Percentiles rank a stretch among this genome's conserved stretches.
phyloP scores from a whole-genome alignment of 2,113 vertebrate species.

The Lamprotornis superbus region DNA sequence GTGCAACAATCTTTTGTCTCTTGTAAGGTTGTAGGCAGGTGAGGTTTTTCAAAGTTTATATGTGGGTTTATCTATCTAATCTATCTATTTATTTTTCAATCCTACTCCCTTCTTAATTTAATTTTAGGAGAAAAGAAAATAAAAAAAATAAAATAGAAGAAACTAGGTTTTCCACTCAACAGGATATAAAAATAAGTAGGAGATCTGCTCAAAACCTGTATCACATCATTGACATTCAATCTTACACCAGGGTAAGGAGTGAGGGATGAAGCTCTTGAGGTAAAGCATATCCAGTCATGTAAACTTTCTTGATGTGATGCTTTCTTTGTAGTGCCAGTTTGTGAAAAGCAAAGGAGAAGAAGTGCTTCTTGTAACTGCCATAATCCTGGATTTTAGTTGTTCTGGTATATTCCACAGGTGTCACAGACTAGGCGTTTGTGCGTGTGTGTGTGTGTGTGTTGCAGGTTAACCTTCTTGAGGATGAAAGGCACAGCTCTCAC shows the following conservation, averaged over 20 bases:
- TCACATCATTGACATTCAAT: not conserved
- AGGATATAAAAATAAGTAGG: not conserved
- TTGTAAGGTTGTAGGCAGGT: not conserved
- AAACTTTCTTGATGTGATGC: not conserved
- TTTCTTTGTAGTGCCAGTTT: not conserved
- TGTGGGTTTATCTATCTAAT: not conserved
- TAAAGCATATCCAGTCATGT: not conserved
- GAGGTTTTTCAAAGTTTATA: not conserved
- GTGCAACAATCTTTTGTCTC: not conserved
- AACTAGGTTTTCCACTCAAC: not conserved
- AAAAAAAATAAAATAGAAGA: not conserved
- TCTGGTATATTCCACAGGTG: not conserved
- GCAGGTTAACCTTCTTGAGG: not conserved
- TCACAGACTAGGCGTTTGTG: accelerated
- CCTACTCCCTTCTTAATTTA: not conserved
- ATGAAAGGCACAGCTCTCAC: not conserved
- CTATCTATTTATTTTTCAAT: not conserved
- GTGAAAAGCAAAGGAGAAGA: not conserved
- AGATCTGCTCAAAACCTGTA: not conserved
- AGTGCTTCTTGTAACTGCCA: not conserved
- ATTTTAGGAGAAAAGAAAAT: not conserved
- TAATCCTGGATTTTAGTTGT: not conserved
- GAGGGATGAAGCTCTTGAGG: not conserved
- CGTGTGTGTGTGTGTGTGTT: not conserved
- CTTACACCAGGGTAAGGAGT: not conserved